Percentiles rank a stretch among this genome's conserved stretches.
phyloP scores from a whole-genome alignment of 2,888 invertebrate species.

The Anodontia alba region DNA sequence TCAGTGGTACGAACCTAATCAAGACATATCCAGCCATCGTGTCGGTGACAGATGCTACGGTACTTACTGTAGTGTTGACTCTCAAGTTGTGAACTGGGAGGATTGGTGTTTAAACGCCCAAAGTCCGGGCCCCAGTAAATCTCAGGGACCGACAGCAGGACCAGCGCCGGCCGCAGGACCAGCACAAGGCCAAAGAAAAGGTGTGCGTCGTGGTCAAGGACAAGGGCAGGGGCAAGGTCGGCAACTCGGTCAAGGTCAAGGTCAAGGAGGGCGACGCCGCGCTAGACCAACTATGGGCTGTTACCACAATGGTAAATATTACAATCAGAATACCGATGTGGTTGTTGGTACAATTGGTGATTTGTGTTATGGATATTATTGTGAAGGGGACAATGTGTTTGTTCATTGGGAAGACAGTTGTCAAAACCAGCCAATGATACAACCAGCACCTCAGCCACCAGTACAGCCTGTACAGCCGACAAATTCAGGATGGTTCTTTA shows the following conservation, averaged over 20 bases:
- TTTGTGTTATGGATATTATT: conserved; percentile 25
- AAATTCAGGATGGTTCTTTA: background rate
- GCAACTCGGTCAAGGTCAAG: background rate
- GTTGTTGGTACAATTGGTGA: conserved; percentile 18
- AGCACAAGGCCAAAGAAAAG: conserved; percentile 19
- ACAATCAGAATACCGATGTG: conserved; percentile 12
- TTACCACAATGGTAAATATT: background rate
- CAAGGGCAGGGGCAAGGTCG: background rate
- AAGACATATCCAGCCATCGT: conserved; percentile 49
- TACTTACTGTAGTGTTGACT: conserved; percentile 51
- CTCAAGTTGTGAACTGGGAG: conserved; percentile 57
- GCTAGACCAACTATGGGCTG: conserved; percentile 6
- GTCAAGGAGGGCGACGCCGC: conserved; percentile 8
- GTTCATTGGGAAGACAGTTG: conserved; percentile 27
- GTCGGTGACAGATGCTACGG: conserved; percentile 57
- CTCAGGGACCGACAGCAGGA: background rate
- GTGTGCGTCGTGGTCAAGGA: background rate
- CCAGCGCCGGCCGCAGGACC: conserved; percentile 3
- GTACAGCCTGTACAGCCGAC: background rate
- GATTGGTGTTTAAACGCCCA: conserved; percentile 46
- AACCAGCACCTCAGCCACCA: background rate
- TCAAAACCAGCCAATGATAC: background rate
- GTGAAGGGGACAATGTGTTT: conserved; percentile 19
- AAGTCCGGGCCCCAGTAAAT: background rate
- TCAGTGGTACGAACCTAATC: conserved; percentile 48